Base-by-base conservation (phyloP, 2,888 invertebrate genomes). In the Rhogogaster chlorosoma region DNA sequence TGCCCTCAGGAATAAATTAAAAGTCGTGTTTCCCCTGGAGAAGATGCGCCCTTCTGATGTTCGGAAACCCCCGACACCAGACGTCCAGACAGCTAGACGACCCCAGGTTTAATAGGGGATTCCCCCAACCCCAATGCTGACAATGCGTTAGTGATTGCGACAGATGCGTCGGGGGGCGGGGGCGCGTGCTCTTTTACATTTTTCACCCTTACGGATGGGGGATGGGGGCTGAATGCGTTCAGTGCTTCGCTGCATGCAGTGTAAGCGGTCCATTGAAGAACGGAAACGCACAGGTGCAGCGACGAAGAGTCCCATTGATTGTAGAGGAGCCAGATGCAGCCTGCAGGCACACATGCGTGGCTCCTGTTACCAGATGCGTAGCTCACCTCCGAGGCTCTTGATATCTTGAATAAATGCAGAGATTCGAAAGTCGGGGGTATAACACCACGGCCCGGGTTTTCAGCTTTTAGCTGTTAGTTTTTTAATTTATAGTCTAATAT, bases 71-170 rank as follows among this genome's bases (percentile, higher is more conserved):
- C 18, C 38, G 36, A 32, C 61, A 26, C 80, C 80, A 26, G 67
- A 61, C 61, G 80, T 38, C 36, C 61, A 22, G 80, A 57, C 80
- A 61, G 38, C 29, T 45, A 80, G 57, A 9, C 61, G 80, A 57
- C 57, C 80, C 80, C 61, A 22, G 15, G n/a, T 42, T n/a, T 22
- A 26, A 2, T n/a, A 18, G 80, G 61, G 83, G 73, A 49, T 29
- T 42, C 57, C 88, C 89, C 86, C 38, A 64, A 70, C 83, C 80
- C 71, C 73, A 85, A 75, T 70, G 84, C 61, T 75, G 90, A 92
- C 91, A 92, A 92, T 92, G 89, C 87, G 86, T 84, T 83, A 87
- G 86, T 90, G 89, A 91, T 91, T 89, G 91, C 90, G 92, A 92
- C 93, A 93, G 92, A 92, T 92, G 92, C 49, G 75, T 15, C n/a